Base-by-base conservation (phyloP, 2,888 invertebrate species). In the Himalopsyche anomala region DNA sequence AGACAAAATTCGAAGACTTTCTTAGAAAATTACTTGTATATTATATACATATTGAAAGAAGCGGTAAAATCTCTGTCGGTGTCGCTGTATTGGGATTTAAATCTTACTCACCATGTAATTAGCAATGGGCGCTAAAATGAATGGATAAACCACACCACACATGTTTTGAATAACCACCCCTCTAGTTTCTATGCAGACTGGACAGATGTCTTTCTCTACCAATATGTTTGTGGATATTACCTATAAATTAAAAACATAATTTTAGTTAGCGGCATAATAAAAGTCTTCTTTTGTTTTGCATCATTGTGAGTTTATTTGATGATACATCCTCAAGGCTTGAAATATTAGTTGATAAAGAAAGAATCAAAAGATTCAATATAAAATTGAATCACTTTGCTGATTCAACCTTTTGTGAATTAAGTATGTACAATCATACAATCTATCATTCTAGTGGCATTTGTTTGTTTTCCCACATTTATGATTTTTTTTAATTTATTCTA, bases 71-170 rank as follows among this genome's bases (percentile, higher is more conserved):
- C 28, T 28, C 28, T 28, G 2, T 28, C 28, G 28, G 28, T 28
- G 28, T 28, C 28, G 28, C 28, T 28, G 36, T 56, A 28, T 15
- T 40, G 51, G 11, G n/a, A 54, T 51, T 45, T 6, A 81, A 51
- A 51, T 54, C 2, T 51, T 19, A 45, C 80, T 82, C 84, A 87
- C 88, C 86, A 87, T 85, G 51, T 88, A 88, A 81, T 74, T 36
- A 4, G 82, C 51, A 5, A 81, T n/a, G 19, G 88, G 88, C 9
- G 81, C 85, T 15, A 87, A 17, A 36, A 88, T 15, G 11, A 87
- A 12, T 8, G 88, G 88, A 38, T 88, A 87, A 28, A 84, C 28
- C 4, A 86, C 62, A 5, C 87, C 85, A 12, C 84, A 38, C 8
- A 40, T 5, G 38, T 17, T 17, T 80, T 88, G 88, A 45, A 86